Percentiles rank a stretch among this genome's conserved stretches.
These are phyloP conservation scores for Serilophus lunatus DNA, from an alignment of 2,113 vertebrate species.

Conservation along the genomic window DNA sequence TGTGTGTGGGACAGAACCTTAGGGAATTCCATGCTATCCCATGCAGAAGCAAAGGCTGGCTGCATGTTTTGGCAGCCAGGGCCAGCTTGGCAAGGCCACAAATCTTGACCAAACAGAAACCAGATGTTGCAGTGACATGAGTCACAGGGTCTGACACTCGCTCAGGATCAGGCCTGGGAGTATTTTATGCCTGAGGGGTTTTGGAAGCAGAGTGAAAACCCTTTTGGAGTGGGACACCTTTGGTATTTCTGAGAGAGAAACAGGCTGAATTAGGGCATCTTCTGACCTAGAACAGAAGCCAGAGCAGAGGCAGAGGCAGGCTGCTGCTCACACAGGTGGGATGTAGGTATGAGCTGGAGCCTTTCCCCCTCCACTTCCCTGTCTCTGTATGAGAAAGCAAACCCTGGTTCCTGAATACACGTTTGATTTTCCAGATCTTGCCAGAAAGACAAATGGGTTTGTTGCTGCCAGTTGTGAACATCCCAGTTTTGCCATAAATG, in stretches of 20 bases:
- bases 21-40: background rate
- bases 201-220: background rate
- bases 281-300: background rate
- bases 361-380: background rate
- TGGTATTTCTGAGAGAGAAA: background rate
- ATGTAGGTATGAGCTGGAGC: background rate
- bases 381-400: background rate
- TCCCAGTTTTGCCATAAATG: background rate
- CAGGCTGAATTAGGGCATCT: too few species aligned
- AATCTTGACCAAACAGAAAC: background rate
- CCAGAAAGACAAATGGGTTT: background rate
- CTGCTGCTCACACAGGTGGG: background rate
- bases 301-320: background rate
- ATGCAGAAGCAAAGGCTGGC: background rate
- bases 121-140: background rate
- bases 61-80: background rate
- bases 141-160: background rate
- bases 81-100: background rate
- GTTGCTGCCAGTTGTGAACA: background rate
- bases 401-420: background rate
- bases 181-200: background rate
- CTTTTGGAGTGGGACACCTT: background rate
- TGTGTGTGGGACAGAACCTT: accelerated
- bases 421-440: background rate
- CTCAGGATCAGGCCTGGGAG: background rate